Base-by-base conservation (phyloP, 2,113 vertebrate species). In the Mixornis gularis region DNA sequence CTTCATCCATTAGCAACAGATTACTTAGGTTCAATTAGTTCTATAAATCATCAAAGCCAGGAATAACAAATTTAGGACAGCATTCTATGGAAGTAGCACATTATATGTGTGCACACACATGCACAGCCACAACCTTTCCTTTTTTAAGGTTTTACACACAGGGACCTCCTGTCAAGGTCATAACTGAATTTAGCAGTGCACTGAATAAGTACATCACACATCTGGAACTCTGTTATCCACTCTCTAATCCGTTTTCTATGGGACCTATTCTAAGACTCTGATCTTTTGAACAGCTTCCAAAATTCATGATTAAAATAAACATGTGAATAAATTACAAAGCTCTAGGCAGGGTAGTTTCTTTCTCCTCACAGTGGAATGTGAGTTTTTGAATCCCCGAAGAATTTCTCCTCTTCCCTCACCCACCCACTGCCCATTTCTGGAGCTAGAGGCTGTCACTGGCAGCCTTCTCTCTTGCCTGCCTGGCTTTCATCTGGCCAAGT, bases 231-330 rank as follows among this genome's bases (percentile, higher is more conserved):
- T 11, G 22, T 59, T 80, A 91, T 18, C 62, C 65, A 43, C 70
- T 76, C 77, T 40, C 68, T 87, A 91, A 92, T 80, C 68, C 55
- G 32, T 87, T 92, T 91, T 93, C 84, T 91, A 29, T 83, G 78
- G 48, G 80, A 89, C 46, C 72, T 90, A 93, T 87, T 91, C 84
- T 95, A 73, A 73, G 89, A 63, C 74, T 80, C 56, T 79, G 76
- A 70, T 71, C 74, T 81, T 77, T 73, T 95, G 92, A 94, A 91
- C 36, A 29, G 51, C 64, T 70, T 93, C 95, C 95, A 96, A 94
- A 85, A 77, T 43, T 59, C 59, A 36, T 26, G 46, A 89, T 84
- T 93, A 92, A 92, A 96, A 92, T 93, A 94, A 92, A 78, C 80
- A 92, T 16, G 56, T 74, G 49, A 92, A 90, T 83, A 90, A 86